Conservation (phyloP, 2,797 vertebrate species). For the Taenioides sp. region DNA sequence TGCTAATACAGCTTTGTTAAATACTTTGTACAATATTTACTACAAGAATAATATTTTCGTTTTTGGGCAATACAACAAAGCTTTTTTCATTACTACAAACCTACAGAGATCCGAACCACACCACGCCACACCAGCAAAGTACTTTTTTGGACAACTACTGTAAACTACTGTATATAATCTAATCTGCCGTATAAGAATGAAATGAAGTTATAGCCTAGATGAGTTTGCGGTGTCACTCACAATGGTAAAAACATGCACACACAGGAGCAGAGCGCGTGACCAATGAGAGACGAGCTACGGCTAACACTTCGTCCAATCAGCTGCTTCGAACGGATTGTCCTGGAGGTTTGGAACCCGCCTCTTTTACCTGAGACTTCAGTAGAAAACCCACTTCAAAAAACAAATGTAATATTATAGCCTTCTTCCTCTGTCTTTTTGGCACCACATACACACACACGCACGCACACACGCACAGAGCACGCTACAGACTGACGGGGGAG, state of each 20-base stretch:
- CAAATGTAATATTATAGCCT: neutral
- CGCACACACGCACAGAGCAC: constrained; percentile 13
- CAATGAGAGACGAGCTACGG: neutral
- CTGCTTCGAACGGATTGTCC: constrained; percentile 54
- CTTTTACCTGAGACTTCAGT: constrained; percentile 53
- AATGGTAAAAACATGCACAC: neutral
- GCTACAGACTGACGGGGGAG: constrained; percentile 15
- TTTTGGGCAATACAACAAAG: neutral
- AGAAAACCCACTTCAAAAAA: neutral
- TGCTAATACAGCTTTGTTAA: neutral
- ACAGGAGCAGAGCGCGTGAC: constrained; percentile 8
- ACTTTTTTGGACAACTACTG: neutral
- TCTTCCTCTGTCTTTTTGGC: constrained; percentile 29
- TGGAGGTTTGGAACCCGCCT: constrained; percentile 37
- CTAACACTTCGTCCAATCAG: neutral
- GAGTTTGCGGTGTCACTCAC: neutral
- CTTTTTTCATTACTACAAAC: neutral
- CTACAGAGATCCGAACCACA: neutral
- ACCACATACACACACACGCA: constrained; percentile 19
- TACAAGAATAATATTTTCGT: neutral
- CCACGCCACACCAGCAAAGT: neutral
- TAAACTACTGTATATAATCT: neutral
- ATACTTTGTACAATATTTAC: neutral
- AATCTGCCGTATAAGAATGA: neutral
- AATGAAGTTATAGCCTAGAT: constrained; percentile 9